phyloP scores from a whole-genome alignment of 2,113 vertebrate genomes.

The Tamias sibiricus region DNA sequence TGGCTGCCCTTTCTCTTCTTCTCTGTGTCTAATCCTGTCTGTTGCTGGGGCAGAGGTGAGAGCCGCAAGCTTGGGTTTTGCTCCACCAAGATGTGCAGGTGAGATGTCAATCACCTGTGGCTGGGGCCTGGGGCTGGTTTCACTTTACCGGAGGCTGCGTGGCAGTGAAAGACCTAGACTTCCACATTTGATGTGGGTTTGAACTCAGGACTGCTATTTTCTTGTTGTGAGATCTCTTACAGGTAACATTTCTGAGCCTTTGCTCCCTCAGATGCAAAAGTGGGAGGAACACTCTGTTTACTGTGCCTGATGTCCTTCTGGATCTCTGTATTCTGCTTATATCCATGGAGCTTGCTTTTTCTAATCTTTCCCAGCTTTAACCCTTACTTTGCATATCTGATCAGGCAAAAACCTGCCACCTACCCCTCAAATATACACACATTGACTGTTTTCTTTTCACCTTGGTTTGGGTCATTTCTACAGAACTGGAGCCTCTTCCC shows the following conservation, averaged over 20 bases:
- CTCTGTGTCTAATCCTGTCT: constrained; percentile 69
- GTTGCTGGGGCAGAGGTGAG: constrained; percentile 52
- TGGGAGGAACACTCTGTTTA: neutral
- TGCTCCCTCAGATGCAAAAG: neutral
- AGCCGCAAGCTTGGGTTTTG: constrained; percentile 60
- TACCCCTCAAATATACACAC: too few relatives aligned
- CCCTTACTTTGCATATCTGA: neutral
- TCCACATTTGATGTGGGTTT: neutral
- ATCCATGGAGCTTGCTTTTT: fast-evolving
- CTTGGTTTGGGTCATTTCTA: neutral
- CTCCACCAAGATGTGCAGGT: neutral
- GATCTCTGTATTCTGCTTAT: neutral
- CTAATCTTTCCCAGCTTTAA: neutral
- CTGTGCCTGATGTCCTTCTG: neutral
- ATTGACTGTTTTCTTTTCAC: neutral
- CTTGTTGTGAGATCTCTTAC: neutral
- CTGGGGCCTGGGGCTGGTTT: too few relatives aligned
- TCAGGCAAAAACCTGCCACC: neutral
- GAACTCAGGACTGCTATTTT: neutral
- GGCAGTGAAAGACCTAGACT: fast-evolving
- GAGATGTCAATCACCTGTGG: constrained; percentile 41
- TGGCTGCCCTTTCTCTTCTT: constrained; percentile 81
- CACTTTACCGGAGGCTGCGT: neutral
- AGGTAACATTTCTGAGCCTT: neutral
- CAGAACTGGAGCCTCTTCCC: neutral